Evolutionary conservation across 2,113 vertebrate genomes (phyloP).

Genomic region (Nothoprocta pentlandii): DNA sequence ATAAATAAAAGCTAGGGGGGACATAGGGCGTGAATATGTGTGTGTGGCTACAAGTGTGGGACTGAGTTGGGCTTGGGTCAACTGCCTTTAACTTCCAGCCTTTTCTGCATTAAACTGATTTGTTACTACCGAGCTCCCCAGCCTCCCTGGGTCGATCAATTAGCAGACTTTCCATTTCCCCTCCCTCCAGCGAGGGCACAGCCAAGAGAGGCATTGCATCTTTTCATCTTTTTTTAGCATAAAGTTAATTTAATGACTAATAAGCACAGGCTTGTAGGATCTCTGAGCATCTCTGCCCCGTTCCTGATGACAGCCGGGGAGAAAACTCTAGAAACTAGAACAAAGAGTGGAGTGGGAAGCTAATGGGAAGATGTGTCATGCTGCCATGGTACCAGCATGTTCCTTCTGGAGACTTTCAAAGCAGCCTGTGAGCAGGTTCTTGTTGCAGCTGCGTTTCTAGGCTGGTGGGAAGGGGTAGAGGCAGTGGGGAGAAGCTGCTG

Average conservation of each 20-base stretch:
- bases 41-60: conserved; percentile 17
- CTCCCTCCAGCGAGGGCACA: not conserved
- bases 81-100: not conserved
- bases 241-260: not conserved
- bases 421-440: not conserved
- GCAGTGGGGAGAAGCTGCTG: conserved; percentile 7
- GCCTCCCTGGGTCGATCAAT: not conserved
- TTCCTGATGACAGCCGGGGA: not conserved
- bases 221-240: not conserved
- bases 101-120: not conserved
- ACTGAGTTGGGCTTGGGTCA: not conserved
- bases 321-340: conserved; percentile 53
- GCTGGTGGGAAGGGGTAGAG: not conserved
- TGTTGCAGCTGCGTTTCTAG: conserved; percentile 4
- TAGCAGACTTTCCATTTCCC: not conserved
- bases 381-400: conserved; percentile 10
- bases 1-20: not conserved
- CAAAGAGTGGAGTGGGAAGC: conserved; percentile 63
- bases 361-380: conserved; percentile 54
- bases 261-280: not conserved
- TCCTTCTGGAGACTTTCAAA: not conserved
- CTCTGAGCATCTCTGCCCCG: not conserved
- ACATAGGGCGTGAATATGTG: conserved; percentile 17
- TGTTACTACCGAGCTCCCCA: not conserved
- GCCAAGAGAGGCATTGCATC: not conserved